Base-by-base conservation (phyloP, 2,888 invertebrate species). In the Rhagium mordax region DNA sequence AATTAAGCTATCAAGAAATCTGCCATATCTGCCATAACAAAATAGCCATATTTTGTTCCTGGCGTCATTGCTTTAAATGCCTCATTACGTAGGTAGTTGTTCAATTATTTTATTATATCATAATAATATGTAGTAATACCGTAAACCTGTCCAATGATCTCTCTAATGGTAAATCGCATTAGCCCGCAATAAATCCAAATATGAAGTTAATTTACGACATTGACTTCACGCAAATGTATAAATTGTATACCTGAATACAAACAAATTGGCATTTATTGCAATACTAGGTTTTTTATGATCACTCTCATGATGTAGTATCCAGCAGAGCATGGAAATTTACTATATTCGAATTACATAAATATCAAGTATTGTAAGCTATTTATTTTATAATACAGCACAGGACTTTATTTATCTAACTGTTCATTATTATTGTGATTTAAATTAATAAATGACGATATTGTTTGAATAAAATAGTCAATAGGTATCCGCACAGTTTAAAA, bases 161-260 rank as follows among this genome's bases (percentile, higher is more conserved):
- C 61, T 55, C 61, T 55, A 70, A 66, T 59, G 62, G 24, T 70
- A 70, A 74, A 74, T 70, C 24, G 61, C 53, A 70, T 74, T 49
- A 70, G 61, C 67, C 33, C 49, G 10, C 41, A 41, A 71, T 71
- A 74, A 74, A 74, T 74, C 59, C 53, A 65, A 59, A 64, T 60
- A 64, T 65, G 64, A 53, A 65, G 48, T 61, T 68, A 67, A 70
- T 49, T 68, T 59, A 69, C 60, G 71, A 71, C 68, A 71, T 71
- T 74, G 59, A 57, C 59, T 49, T 65, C 69, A 65, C 64, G 72
- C 64, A 69, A 74, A 71, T 71, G 71, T 65, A 57, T 60, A 71
- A 71, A 71, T 66, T 51, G 16, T 33, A 20, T 24, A 41, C 61
- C 51, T 51, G 27, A 67, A 60, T 65, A 61, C 53, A 47, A 61